Conservation (phyloP, 2,113 vertebrate genomes). For the Neoarius graeffei region DNA sequence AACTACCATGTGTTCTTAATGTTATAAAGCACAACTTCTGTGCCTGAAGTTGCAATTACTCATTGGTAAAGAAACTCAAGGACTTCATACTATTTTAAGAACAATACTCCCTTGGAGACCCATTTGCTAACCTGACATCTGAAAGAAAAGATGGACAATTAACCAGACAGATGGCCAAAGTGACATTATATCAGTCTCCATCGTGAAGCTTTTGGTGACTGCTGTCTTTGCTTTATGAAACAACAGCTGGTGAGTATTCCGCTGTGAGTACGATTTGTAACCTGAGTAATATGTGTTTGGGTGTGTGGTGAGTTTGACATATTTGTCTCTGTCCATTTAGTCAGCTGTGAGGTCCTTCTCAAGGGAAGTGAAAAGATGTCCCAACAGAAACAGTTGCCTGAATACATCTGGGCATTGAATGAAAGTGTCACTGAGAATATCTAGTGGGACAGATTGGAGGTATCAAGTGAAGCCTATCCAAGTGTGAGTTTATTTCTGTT, state of each 20-base stretch:
- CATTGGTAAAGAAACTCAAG: not conserved
- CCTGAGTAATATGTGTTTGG: constrained; percentile 24
- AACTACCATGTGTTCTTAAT: not conserved
- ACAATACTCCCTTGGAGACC: constrained; percentile 9
- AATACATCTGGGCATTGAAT: constrained; percentile 51
- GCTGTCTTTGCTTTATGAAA: constrained; percentile 41
- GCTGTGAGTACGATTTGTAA: constrained; percentile 30
- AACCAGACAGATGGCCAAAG: constrained; percentile 33
- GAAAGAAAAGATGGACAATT: constrained; percentile 25
- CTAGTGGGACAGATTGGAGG: constrained; percentile 51
- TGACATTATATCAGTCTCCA: constrained; percentile 12
- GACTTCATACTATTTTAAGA: not conserved
- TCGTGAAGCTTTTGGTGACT: constrained; percentile 32
- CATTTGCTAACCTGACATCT: constrained; percentile 28
- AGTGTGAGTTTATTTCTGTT: constrained; percentile 61
- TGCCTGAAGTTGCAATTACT: not conserved
- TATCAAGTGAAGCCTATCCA: constrained; percentile 60
- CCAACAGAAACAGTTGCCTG: constrained; percentile 49
- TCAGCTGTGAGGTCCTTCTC: constrained; percentile 18
- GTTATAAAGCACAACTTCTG: not conserved
- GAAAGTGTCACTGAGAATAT: constrained; percentile 43
- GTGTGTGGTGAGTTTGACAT: constrained; percentile 12
- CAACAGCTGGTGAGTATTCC: constrained; percentile 50
- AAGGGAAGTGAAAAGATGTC: constrained; percentile 18
- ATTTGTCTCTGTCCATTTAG: constrained; percentile 12